Evolutionary conservation across 2,113 vertebrate species (phyloP), one percentile per base, ranked within the genome.

Genomic region (Rhombomys opimus): DNA sequence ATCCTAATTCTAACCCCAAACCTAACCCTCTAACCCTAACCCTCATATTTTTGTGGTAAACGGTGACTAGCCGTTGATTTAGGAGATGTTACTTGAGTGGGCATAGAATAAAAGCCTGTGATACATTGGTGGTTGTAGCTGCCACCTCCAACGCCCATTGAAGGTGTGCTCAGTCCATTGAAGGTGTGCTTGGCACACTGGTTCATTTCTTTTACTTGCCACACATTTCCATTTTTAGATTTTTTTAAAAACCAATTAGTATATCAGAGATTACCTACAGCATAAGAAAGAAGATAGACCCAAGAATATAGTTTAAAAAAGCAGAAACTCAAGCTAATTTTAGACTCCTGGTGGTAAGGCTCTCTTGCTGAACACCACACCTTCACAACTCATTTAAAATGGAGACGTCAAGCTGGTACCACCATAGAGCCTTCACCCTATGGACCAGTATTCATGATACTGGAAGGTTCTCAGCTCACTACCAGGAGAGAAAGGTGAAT

Each of bases 91-190:
- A 46, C 38, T 13, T 46, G 65, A 23, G n/a, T 38, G 18, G 81
- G 54, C 68, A 41, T 7, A 68, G 61, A 73, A 46, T 0, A 52
- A n/a, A 30, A 61, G 13, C 11, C 22, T 23, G 23, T 18, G 7
- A 63, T 14, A 0, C 11, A 17, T 8, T 2, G 23, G 10, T 41
- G 12, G 5, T 6, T 35, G 0, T 22, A 20, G 14, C 59, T 35
- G 25, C 35, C 75, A 14, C 54, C 38, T n/a, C 52, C 22, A 54
- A 0, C 0, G 0, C 46, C 59, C 35, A 2, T 5, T 8, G 1
- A 84, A 23, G 22, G 32, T 41, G 22, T 89, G 35, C 46, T 46
- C 46, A 5, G 46, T 46, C 46, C 46, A 2, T 5, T 8, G 1
- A 84, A 23, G 22, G 32, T 41, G 22, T 89, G 35, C 68, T 77